Evolutionary conservation across 2,113 vertebrate genomes (phyloP), one percentile per base, ranked within the genome.

Genomic region (Coptodon rendalli): DNA sequence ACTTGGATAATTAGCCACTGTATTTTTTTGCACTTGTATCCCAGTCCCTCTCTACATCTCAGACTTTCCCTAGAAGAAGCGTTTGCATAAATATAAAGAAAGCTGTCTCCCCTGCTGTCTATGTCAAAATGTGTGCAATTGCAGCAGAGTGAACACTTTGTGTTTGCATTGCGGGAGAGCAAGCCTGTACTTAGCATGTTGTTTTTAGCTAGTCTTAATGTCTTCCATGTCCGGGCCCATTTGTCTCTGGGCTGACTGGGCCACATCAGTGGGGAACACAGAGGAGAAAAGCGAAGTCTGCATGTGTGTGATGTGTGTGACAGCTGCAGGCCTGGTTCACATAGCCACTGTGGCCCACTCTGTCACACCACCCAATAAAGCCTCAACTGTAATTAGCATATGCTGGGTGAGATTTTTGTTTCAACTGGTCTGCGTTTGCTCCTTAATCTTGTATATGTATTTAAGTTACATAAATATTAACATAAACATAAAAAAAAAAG

Each of bases 131-230:
- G 88, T 91, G 90, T 90, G 88, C 82, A 83, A 90, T 63, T 85
- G 91, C 82, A 86, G 73, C 85, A 52, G 76, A 94, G 86, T 82
- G 89, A 93, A 92, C 89, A 89, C 87, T 94, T 93, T 89, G 91
- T 93, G 94, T 94, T 94, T 91, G 91, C 91, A 66, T 94, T 93
- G 93, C 81, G 93, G 92, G 92, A 94, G 89, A 93, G 90, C 81
- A 45, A 94, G 87, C 91, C 94, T 93, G 91, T 93, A 95, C 87
- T 95, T 95, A 92, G 78, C 91, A 91, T 95, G 94, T 95, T 95
- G 92, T 95, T 95, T 95, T 95, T 94, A 95, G 90, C 91, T 78
- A 50, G 88, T 91, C 89, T 87, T 95, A 92, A 95, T 92, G 95
- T 93, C 93, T 94, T 93, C 94, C 91, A 90, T 93, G 92, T 95